Evolutionary conservation across 2,888 invertebrate species (phyloP), one percentile per base, ranked within the genome.

Genomic region (Drosophila sordidapex): DNA sequence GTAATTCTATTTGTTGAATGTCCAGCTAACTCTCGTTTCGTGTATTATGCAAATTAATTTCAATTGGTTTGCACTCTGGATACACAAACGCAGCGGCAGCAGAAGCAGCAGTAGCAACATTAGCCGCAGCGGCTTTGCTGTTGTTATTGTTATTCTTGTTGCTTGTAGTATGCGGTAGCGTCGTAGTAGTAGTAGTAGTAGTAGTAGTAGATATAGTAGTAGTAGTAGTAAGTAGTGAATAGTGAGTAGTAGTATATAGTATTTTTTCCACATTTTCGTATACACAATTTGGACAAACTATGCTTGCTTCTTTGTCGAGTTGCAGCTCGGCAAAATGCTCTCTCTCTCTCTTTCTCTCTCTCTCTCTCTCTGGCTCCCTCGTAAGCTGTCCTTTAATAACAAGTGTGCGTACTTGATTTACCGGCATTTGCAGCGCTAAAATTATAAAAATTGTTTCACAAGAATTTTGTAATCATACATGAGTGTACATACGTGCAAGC

Each of bases 11-110:
- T 80, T 84, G 89, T 83, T 84, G 78, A 70, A 83, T 85, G 74
- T 89, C 80, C 87, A 84, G 89, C 77, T 84, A 81, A 64, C 57
- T 60, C 60, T 65, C 36, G 31, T 52, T 38, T 58, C 60, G 70
- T 73, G 73, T 83, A 78, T 86, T 87, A 90, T 87, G 90, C 90
- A 90, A 87, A 87, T 87, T 87, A 89, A 83, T 76, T 90, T 87
- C 87, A 87, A 87, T 87, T 87, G 81, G 90, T 90, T 90, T 87
- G 87, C 87, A 87, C 87, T 87, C 84, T 90, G 89, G 81, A 80
- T 81, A 75, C 75, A 74, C 70, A 76, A 79, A 78, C 67, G 61
- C 62, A 51, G 70, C 61, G 52, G 70, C 52, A 46, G 70, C 61
- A 46, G 70, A 40, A 46, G 54, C 53, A 54, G 18, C 25, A 35